Conservation (phyloP, 2,113 vertebrate genomes). For the Heterochromis multidens region DNA sequence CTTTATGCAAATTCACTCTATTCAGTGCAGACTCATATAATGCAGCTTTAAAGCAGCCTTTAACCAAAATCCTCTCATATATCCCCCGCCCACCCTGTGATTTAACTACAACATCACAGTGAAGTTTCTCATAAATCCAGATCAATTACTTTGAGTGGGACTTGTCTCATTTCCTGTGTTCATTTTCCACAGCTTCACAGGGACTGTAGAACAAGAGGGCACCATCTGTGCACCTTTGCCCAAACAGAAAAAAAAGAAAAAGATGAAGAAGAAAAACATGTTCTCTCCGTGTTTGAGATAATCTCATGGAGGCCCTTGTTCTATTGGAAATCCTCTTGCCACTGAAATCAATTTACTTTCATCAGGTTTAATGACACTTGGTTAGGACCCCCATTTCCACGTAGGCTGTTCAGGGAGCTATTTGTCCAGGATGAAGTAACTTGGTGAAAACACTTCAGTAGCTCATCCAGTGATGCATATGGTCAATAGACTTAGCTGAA, state of each 20-base stretch:
- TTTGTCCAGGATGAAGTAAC: conserved; percentile 27
- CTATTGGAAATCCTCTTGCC: conserved; percentile 40
- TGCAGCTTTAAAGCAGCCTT: neutral
- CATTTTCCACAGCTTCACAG: conserved; percentile 51
- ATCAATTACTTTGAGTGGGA: conserved; percentile 44
- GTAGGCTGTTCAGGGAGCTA: conserved; percentile 5
- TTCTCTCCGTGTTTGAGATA: conserved; percentile 21
- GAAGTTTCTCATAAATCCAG: conserved; percentile 17
- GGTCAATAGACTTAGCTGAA: neutral
- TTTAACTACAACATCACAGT: neutral
- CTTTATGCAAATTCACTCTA: neutral
- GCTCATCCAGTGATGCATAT: conserved; percentile 19
- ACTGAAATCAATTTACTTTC: conserved; percentile 67
- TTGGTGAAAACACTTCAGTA: conserved; percentile 39
- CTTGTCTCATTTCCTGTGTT: conserved; percentile 41
- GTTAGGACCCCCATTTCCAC: conserved; percentile 32
- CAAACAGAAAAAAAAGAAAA: neutral
- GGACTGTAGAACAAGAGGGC: conserved; percentile 8
- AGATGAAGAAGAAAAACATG: neutral
- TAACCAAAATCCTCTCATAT: neutral
- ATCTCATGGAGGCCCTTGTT: conserved; percentile 27
- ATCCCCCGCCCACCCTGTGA: neutral
- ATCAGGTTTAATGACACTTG: conserved; percentile 64
- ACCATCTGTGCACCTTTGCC: conserved; percentile 54
- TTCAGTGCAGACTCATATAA: neutral